These are phyloP conservation scores for Hypocryptadius cinnamomeus DNA, from an alignment of 2,113 vertebrate genomes.

Conservation along the genomic window DNA sequence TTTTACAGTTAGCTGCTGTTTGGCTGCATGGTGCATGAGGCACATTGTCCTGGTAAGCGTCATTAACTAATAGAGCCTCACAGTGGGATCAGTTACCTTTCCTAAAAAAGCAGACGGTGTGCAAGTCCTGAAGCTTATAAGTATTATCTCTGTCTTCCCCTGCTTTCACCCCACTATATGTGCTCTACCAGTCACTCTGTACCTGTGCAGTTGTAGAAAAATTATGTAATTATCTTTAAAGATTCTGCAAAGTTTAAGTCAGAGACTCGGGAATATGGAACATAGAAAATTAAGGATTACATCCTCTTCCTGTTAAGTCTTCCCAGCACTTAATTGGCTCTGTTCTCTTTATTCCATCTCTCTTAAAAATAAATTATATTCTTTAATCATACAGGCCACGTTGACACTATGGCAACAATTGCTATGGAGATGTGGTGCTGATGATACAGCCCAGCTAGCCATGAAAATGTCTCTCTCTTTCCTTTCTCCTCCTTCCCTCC, in stretches of 20 bases:
- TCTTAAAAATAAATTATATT: not conserved
- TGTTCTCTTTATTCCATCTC: not conserved
- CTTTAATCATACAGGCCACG: not conserved
- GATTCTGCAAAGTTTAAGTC: not conserved
- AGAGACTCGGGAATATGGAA: not conserved
- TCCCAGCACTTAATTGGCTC: not conserved
- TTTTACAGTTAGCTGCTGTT: slow-evolving; percentile 98
- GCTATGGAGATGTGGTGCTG: slow-evolving; percentile 15
- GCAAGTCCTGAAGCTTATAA: not conserved
- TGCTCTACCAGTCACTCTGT: not conserved
- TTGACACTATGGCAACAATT: slow-evolving; percentile 24
- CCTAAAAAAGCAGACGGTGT: not conserved
- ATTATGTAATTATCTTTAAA: not conserved
- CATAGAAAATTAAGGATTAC: not conserved
- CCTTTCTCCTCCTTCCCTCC: not conserved
- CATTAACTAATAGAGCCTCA: slow-evolving; percentile 68
- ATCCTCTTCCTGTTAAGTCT: not conserved
- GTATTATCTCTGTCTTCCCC: not conserved
- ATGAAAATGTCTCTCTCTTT: not conserved
- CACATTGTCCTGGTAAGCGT: slow-evolving; percentile 86
- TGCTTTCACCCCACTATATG: not conserved
- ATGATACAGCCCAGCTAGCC: not conserved
- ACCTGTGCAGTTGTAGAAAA: not conserved
- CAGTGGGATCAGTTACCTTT: slow-evolving; percentile 52
- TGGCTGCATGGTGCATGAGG: slow-evolving; percentile 95